Evolutionary conservation across 1,140 invertebrate species (phyloP).

Genomic region (Eufriesea mexicana): DNA sequence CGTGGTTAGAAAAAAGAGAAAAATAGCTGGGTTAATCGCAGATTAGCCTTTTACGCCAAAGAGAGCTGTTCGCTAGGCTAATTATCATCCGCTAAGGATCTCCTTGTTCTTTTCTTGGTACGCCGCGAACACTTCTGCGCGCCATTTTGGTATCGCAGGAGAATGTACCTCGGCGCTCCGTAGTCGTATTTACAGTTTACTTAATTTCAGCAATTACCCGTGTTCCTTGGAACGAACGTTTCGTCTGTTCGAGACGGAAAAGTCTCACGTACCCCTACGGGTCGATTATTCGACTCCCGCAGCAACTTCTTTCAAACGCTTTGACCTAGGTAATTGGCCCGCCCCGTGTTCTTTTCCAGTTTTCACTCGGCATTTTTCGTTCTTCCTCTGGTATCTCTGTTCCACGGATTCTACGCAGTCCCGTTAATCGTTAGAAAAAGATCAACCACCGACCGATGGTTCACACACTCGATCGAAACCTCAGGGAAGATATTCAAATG

Average conservation of each 20-base stretch:
- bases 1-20: not conserved
- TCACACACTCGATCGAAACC: not conserved
- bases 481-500: not conserved
- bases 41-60: slow-evolving; percentile 54
- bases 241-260: slow-evolving; percentile 14
- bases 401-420: not conserved
- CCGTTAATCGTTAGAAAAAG: slow-evolving; percentile 8
- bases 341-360: not conserved
- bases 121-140: slow-evolving; percentile 4
- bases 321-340: slow-evolving; percentile 1
- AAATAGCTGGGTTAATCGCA: slow-evolving; percentile 44
- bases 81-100: slow-evolving; percentile 48
- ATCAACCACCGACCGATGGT: not conserved
- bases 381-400: not conserved
- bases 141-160: slow-evolving; percentile 27
- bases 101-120: slow-evolving; percentile 25
- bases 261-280: slow-evolving; percentile 22
- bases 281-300: slow-evolving; percentile 5
- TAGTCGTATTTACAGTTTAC: slow-evolving; percentile 42
- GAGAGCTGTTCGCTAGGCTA: slow-evolving; percentile 38
- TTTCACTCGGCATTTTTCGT: slow-evolving; percentile 10
- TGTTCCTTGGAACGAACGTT: slow-evolving; percentile 32
- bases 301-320: not conserved
- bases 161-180: not conserved
- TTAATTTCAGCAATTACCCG: slow-evolving; percentile 45